phyloP scores from a whole-genome alignment of 2,888 invertebrate species.

The Drosophila cognata region DNA sequence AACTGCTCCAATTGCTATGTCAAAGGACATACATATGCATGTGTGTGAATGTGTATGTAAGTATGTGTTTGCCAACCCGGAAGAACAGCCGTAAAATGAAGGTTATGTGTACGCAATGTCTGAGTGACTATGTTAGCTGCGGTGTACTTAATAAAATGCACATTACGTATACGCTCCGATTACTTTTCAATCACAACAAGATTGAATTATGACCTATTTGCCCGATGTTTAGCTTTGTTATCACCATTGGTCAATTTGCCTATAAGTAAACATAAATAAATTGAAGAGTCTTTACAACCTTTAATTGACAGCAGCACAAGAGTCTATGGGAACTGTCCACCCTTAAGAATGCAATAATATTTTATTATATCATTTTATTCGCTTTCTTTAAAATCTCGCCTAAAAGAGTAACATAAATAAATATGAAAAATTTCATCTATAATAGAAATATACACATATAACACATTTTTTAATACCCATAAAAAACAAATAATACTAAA shows the following conservation, averaged over 20 bases:
- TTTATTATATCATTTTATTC: background rate
- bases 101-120: constrained; percentile 60
- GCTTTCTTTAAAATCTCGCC: background rate
- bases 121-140: constrained; percentile 1
- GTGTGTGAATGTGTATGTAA: background rate
- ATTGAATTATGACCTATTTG: background rate
- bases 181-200: background rate
- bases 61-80: constrained; percentile 54
- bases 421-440: background rate
- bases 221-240: background rate
- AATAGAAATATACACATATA: background rate
- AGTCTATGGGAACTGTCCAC: no score
- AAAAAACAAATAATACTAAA: background rate
- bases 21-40: constrained; percentile 39
- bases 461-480: background rate
- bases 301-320: background rate
- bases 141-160: background rate
- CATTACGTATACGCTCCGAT: background rate
- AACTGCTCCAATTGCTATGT: constrained; percentile 35
- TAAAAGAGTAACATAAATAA: background rate
- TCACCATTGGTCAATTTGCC: background rate
- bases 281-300: background rate
- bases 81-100: constrained; percentile 40
- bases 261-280: background rate
- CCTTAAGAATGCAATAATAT: background rate